Evolutionary conservation across 2,888 invertebrate species (phyloP).

Genomic region (Cosmopolites sordidus): DNA sequence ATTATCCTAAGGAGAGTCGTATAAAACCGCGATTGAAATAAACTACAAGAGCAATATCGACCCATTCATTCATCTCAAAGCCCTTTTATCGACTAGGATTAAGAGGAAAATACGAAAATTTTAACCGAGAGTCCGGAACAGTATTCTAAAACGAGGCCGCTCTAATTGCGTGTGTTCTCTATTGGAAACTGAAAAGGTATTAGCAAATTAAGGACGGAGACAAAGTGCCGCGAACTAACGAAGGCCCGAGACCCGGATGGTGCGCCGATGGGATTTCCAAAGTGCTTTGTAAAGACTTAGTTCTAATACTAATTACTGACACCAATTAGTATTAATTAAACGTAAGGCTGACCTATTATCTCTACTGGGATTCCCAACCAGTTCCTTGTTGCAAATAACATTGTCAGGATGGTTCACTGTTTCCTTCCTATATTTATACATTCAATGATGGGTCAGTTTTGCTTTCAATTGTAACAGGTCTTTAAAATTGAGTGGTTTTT

Average conservation of each 20-base stretch:
- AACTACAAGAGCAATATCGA: background rate
- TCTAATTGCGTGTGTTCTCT: constrained; percentile 22
- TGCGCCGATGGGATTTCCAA: constrained; percentile 44
- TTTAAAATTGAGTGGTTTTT: no score
- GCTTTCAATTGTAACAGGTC: no score
- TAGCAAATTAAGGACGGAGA: constrained; percentile 35
- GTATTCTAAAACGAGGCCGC: background rate
- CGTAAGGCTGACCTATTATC: constrained; percentile 48
- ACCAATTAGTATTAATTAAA: constrained; percentile 50
- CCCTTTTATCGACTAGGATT: background rate
- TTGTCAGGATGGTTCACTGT: background rate
- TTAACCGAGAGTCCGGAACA: no score
- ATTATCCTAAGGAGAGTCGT: no score
- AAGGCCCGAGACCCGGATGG: constrained; percentile 17
- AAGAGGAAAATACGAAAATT: background rate
- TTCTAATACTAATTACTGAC: constrained; percentile 48
- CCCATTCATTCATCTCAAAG: background rate
- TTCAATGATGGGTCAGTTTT: no score
- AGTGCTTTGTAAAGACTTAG: constrained; percentile 47
- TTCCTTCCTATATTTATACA: no score
- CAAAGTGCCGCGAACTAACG: constrained; percentile 36
- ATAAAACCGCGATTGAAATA: no score
- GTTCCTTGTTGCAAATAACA: background rate
- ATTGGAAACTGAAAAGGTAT: constrained; percentile 31
- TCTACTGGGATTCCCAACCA: constrained; percentile 25